Conservation (phyloP, 2,797 vertebrate genomes). For the Cyprinodon diabolis region DNA sequence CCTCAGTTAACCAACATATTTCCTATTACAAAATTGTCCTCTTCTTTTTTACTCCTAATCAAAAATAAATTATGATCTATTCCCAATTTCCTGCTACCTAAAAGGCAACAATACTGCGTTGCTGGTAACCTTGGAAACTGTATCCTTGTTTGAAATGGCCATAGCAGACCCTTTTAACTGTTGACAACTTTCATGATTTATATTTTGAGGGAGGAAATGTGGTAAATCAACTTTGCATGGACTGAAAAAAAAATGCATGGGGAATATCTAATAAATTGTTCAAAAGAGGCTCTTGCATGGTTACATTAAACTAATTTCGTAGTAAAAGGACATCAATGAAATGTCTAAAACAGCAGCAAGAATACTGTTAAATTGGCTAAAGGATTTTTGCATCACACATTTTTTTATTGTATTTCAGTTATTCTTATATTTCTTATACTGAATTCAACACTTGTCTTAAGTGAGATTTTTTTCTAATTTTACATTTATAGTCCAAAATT, state of each 20-base stretch:
- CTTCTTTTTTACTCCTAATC: slow-evolving; percentile 22
- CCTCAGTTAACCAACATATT: slow-evolving; percentile 29
- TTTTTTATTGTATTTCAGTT: slow-evolving; percentile 43
- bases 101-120: slow-evolving; percentile 33
- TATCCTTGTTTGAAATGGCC: slow-evolving; percentile 57
- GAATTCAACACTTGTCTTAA: slow-evolving; percentile 37
- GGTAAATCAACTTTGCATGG: slow-evolving; percentile 16
- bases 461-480: slow-evolving; percentile 26
- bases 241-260: background rate
- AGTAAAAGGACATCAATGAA: slow-evolving; percentile 35
- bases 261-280: slow-evolving; percentile 2
- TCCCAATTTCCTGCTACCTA: slow-evolving; percentile 28
- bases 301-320: slow-evolving; percentile 13
- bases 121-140: slow-evolving; percentile 75
- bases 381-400: slow-evolving; percentile 47
- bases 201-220: slow-evolving; percentile 10
- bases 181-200: slow-evolving; percentile 31
- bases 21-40: slow-evolving; percentile 28
- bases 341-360: slow-evolving; percentile 36
- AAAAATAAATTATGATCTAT: slow-evolving; percentile 53
- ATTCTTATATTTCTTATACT: slow-evolving; percentile 61
- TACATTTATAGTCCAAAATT: slow-evolving; percentile 12
- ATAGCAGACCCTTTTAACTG: slow-evolving; percentile 32
- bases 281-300: background rate
- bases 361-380: slow-evolving; percentile 51